These are phyloP conservation scores for Cheilosia scutellata DNA, from an alignment of 2,888 invertebrate genomes.

Conservation along the genomic window DNA sequence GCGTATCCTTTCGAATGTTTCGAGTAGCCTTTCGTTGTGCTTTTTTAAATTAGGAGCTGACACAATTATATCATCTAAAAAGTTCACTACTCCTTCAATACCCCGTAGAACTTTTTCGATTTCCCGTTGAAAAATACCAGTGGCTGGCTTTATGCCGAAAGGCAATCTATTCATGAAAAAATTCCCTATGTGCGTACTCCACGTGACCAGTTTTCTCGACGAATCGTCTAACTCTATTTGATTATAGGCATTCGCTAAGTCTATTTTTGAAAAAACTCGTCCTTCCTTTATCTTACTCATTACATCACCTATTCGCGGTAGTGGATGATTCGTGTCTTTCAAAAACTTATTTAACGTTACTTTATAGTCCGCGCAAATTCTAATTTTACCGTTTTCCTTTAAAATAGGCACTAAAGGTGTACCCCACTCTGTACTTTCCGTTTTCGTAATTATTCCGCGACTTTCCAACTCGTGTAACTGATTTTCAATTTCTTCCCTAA, in stretches of 20 bases:
- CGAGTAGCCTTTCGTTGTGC: slow-evolving; percentile 1
- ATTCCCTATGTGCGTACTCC: slow-evolving; percentile 79
- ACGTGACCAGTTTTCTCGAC: slow-evolving; percentile 77
- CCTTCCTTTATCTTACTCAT: background rate
- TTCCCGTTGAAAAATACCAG: slow-evolving; percentile 79
- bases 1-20: background rate
- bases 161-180: slow-evolving; percentile 79
- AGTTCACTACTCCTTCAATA: slow-evolving; percentile 76
- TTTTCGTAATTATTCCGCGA: slow-evolving; percentile 20
- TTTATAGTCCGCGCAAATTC: slow-evolving; percentile 23
- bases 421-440: slow-evolving; percentile 31
- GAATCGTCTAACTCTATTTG: slow-evolving; percentile 79
- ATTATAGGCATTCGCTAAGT: slow-evolving; percentile 78
- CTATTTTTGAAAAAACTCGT: slow-evolving; percentile 15
- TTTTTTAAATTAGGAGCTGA: background rate
- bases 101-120: slow-evolving; percentile 79
- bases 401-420: slow-evolving; percentile 26
- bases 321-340: slow-evolving; percentile 27
- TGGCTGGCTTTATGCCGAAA: slow-evolving; percentile 80
- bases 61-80: slow-evolving; percentile 74
- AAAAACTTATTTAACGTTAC: slow-evolving; percentile 14
- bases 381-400: slow-evolving; percentile 30
- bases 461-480: slow-evolving; percentile 11
- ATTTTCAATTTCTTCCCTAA: slow-evolving; percentile 1
- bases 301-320: slow-evolving; percentile 23